Percentiles rank a stretch among this genome's conserved stretches.
phyloP scores from a whole-genome alignment of 1,140 invertebrate genomes.

The Lasaia peninsularis region DNA sequence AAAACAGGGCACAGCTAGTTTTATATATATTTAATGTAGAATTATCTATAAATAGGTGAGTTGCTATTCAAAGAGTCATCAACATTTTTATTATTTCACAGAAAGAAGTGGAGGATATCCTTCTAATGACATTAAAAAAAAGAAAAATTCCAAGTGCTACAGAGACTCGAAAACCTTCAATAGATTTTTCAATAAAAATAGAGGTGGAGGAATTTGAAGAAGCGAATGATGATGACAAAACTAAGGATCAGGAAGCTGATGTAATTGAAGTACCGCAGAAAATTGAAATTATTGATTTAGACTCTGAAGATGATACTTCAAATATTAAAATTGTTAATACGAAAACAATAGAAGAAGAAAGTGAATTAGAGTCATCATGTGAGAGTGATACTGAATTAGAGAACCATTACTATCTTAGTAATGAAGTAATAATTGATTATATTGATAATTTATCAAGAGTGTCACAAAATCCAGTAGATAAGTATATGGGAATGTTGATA shows the following conservation, averaged over 20 bases:
- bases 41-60: too few relatives aligned
- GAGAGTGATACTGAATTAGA: background rate
- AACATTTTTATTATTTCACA: background rate
- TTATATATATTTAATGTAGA: too few relatives aligned
- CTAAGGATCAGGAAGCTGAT: background rate
- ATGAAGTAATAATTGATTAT: background rate
- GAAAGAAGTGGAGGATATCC: slow-evolving; percentile 1
- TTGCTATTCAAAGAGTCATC: too few relatives aligned
- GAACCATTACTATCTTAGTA: background rate
- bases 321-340: background rate
- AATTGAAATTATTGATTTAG: background rate
- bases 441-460: background rate
- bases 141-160: background rate
- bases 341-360: too few relatives aligned
- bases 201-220: slow-evolving; percentile 22
- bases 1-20: too few relatives aligned
- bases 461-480: background rate
- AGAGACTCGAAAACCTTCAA: background rate
- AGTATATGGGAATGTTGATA: background rate
- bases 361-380: background rate
- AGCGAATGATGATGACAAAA: too few relatives aligned
- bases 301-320: background rate
- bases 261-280: background rate
- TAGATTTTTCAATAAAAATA: slow-evolving; percentile 20
- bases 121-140: background rate